These are phyloP conservation scores for Leucophenga maculata DNA, from an alignment of 2,888 invertebrate species.

Conservation along the genomic window DNA sequence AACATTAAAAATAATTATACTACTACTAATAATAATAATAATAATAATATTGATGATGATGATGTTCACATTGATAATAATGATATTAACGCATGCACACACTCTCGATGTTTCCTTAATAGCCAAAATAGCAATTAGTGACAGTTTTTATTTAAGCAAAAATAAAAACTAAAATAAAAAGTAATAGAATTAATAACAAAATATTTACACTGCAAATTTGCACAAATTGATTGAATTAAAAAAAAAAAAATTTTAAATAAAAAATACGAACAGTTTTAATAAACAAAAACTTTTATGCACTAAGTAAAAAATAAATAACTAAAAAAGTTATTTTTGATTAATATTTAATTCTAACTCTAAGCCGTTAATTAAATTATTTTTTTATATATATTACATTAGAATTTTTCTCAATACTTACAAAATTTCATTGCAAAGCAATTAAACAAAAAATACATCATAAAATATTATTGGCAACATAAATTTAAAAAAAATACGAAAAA, in stretches of 20 bases:
- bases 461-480: not conserved
- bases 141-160: conserved; percentile 33
- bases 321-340: not conserved
- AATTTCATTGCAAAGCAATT: not conserved
- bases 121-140: conserved; percentile 50
- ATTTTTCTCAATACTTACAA: not conserved
- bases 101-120: conserved; percentile 58
- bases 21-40: too few species aligned
- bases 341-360: not conserved
- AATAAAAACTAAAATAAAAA: not conserved
- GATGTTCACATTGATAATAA: conserved; percentile 11
- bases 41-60: not conserved
- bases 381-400: not conserved
- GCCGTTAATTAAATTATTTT: not conserved
- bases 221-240: not conserved
- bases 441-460: too few species aligned
- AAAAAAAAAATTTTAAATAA: not conserved
- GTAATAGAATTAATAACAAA: not conserved
- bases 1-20: not conserved
- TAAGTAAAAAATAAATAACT: not conserved
- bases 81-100: conserved; percentile 31
- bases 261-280: not conserved
- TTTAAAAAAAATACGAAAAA: conserved; percentile 20
- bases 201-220: conserved; percentile 2
- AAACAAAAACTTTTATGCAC: not conserved